These are phyloP conservation scores for Copsychus sechellarum DNA, from an alignment of 2,113 vertebrate genomes.

Conservation along the genomic window DNA sequence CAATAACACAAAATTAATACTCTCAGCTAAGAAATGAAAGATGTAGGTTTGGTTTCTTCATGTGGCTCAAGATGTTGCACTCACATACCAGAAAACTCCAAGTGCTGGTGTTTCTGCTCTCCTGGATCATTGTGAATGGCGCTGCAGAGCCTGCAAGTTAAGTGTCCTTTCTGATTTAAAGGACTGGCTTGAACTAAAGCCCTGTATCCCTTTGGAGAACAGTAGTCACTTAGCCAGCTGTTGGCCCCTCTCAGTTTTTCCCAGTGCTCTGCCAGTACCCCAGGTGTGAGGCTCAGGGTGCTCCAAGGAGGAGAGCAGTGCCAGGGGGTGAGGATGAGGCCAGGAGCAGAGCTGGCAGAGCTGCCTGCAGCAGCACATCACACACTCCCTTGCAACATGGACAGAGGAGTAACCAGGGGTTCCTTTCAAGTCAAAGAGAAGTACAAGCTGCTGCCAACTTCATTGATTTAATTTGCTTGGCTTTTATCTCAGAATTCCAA, in stretches of 20 bases:
- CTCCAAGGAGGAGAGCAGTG: neutral
- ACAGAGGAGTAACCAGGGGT: neutral
- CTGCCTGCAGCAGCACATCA: neutral
- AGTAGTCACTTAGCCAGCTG: neutral
- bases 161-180: neutral
- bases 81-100: neutral
- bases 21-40: neutral
- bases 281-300: neutral
- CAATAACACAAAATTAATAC: neutral
- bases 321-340: neutral
- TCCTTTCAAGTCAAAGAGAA: neutral
- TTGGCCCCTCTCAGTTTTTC: neutral
- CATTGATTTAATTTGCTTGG: neutral
- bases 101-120: neutral
- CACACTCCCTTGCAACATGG: neutral
- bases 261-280: neutral
- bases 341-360: neutral
- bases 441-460: neutral
- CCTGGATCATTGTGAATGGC: neutral
- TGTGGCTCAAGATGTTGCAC: neutral
- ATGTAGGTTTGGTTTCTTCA: neutral
- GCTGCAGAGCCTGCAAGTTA: neutral
- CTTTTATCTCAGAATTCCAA: neutral
- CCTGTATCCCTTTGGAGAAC: neutral
- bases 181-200: neutral